A percentile compares a stretch with the other conserved stretches of the same genome.
phyloP scores from a whole-genome alignment of 2,888 invertebrate genomes.

The Andrena bucephala region DNA sequence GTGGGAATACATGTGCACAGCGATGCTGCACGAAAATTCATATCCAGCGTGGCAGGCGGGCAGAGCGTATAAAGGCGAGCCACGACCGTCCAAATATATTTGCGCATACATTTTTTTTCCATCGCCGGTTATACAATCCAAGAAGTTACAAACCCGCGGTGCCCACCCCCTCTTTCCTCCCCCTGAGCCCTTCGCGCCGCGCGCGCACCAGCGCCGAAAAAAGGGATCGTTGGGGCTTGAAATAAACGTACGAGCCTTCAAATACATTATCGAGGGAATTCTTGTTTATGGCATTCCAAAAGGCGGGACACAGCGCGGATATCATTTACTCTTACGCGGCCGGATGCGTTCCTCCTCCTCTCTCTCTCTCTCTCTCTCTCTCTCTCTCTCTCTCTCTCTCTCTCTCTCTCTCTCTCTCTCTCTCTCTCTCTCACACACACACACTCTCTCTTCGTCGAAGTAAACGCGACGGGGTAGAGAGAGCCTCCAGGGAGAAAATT shows the following conservation, averaged over 20 bases:
- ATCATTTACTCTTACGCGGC: slow-evolving; percentile 60
- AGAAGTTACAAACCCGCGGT: slow-evolving; percentile 44
- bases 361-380: no score
- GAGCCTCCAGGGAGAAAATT: slow-evolving; percentile 48
- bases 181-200: not conserved
- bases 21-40: slow-evolving; percentile 74
- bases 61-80: slow-evolving; percentile 70
- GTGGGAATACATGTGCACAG: slow-evolving; percentile 74
- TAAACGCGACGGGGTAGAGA: slow-evolving; percentile 54
- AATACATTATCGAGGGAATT: slow-evolving; percentile 75
- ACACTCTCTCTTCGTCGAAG: slow-evolving; percentile 36
- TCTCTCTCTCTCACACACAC: no score
- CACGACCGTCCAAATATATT: slow-evolving; percentile 74
- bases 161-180: slow-evolving; percentile 8
- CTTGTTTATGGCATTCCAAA: slow-evolving; percentile 72
- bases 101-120: slow-evolving; percentile 74
- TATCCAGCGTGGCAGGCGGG: slow-evolving; percentile 72
- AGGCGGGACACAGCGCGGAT: slow-evolving; percentile 63
- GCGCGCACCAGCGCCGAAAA: slow-evolving; percentile 8
- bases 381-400: no score
- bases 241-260: slow-evolving; percentile 73
- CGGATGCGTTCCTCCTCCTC: slow-evolving; percentile 11
- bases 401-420: no score
- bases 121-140: slow-evolving; percentile 71
- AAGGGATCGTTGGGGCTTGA: slow-evolving; percentile 67